A percentile compares a stretch with the other conserved stretches of the same genome.
Evolutionary conservation across 1,140 invertebrate genomes (phyloP).

Genomic region (Trichonephila inaurata): DNA sequence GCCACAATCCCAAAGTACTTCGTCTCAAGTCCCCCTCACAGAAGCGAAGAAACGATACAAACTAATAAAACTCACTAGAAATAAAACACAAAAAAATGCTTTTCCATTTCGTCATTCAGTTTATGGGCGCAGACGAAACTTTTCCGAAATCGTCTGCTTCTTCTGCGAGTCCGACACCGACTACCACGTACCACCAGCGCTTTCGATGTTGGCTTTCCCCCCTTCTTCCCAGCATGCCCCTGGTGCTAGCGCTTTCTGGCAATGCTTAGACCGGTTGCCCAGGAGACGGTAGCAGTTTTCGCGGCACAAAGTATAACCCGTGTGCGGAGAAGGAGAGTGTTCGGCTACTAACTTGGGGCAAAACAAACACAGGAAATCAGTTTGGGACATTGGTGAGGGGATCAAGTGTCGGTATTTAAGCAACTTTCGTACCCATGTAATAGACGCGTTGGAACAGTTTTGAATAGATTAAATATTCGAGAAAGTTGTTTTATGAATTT

Average conservation of each 20-base stretch:
- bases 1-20: conserved; percentile 12
- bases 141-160: conserved; percentile 39
- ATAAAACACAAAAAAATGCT: conserved; percentile 28
- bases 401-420: not conserved
- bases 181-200: conserved; percentile 57
- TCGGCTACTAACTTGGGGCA: conserved; percentile 23
- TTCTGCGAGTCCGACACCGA: conserved; percentile 47
- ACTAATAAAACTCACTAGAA: conserved; percentile 9
- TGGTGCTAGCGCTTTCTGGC: conserved; percentile 40
- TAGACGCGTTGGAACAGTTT: too few relatives aligned
- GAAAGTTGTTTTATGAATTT: too few relatives aligned
- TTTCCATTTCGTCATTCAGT: conserved; percentile 24
- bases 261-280: conserved; percentile 47
- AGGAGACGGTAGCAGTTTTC: conserved; percentile 50
- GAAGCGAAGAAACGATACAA: not conserved
- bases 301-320: not conserved
- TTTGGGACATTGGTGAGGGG: not conserved
- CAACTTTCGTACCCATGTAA: not conserved
- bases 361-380: not conserved
- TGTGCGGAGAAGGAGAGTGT: not conserved
- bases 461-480: too few relatives aligned
- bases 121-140: conserved; percentile 39
- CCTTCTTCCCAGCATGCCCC: conserved; percentile 43
- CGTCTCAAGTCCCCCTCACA: not conserved
- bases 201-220: not conserved